Evolutionary conservation across 2,888 invertebrate genomes (phyloP).

Genomic region (Chironomus riparius): DNA sequence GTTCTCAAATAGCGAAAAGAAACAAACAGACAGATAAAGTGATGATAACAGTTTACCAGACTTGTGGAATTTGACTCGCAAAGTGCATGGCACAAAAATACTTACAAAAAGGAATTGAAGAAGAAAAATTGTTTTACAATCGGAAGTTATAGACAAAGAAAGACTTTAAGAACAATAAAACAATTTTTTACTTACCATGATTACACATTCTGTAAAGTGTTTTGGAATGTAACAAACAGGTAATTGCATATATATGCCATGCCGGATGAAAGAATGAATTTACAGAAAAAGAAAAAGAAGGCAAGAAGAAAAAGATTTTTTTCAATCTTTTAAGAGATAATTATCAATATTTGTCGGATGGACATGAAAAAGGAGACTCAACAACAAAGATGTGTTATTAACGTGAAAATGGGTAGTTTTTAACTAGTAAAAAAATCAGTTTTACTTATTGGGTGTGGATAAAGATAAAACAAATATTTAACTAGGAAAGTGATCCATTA

Average conservation of each 20-base stretch:
- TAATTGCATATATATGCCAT: neutral
- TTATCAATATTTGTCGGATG: neutral
- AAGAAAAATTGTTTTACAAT: neutral
- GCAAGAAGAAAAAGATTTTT: too few relatives aligned
- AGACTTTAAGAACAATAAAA: neutral
- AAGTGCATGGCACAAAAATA: neutral
- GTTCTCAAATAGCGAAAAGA: neutral
- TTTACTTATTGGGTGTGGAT: neutral
- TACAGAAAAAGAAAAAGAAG: neutral
- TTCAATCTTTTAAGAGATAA: neutral
- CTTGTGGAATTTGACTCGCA: conserved; percentile 25
- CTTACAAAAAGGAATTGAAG: neutral
- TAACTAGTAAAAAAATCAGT: neutral
- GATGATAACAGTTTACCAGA: conserved; percentile 20
- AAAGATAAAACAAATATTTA: conserved; percentile 27
- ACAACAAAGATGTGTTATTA: conserved; percentile 20
- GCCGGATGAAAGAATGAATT: neutral
- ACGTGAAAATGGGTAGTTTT: conserved; percentile 24
- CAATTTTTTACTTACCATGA: neutral
- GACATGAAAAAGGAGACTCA: neutral
- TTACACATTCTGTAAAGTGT: conserved; percentile 14
- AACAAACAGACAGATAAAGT: conserved; percentile 21
- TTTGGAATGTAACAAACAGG: conserved; percentile 1
- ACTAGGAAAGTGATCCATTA: conserved; percentile 19
- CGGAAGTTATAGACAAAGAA: conserved; percentile 4